Evolutionary conservation across 2,888 invertebrate species (phyloP).

Genomic region (Xanthia togata): DNA sequence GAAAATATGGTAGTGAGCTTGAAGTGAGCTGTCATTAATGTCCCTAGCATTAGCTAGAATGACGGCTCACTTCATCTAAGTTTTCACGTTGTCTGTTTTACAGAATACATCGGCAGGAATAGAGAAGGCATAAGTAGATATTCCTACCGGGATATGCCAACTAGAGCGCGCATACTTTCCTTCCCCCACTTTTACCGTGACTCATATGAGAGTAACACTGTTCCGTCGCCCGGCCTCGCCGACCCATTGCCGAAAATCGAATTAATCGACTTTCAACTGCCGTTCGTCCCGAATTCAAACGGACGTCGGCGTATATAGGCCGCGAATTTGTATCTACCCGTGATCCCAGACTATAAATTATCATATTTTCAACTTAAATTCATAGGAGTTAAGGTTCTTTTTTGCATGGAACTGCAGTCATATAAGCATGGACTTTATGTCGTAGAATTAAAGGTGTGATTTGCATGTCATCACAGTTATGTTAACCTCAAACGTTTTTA

Average conservation of each 20-base stretch:
- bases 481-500: constrained; percentile 45
- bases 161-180: constrained; percentile 36
- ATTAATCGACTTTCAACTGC: constrained; percentile 76
- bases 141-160: constrained; percentile 37
- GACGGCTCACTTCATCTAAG: no score
- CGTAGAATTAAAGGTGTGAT: constrained; percentile 14
- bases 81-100: no score
- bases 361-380: constrained; percentile 33
- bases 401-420: background rate
- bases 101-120: background rate
- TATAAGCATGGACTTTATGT: constrained; percentile 12
- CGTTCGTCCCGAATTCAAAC: constrained; percentile 77
- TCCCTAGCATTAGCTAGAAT: no score
- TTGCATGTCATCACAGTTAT: constrained; percentile 17
- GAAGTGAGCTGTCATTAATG: no score
- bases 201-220: constrained; percentile 35
- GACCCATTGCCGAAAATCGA: constrained; percentile 75
- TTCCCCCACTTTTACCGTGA: constrained; percentile 50
- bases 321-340: constrained; percentile 65
- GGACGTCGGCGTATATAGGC: constrained; percentile 78
- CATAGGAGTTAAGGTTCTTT: background rate
- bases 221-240: constrained; percentile 23
- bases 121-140: background rate
- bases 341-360: constrained; percentile 40
- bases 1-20: no score